Evolutionary conservation across 1,140 invertebrate genomes (phyloP), one percentile per base, ranked within the genome.

Genomic region (Augochlora pura): DNA sequence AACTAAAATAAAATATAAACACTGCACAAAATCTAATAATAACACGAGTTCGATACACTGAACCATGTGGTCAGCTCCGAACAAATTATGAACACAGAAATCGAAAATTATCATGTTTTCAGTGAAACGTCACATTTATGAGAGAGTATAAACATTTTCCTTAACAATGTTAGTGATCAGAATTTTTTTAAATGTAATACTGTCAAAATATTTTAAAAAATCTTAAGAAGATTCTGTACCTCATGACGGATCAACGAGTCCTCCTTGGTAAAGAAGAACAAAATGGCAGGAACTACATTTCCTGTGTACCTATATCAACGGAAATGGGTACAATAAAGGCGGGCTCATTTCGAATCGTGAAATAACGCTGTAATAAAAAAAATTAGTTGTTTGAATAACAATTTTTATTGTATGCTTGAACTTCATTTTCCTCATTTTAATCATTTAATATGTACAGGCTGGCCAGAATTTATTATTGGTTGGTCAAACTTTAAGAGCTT

Each of bases 161-260:
- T 27, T 32, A 8, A 67, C 38, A 9, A 12, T 32, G 0, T n/a
- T n/a, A 32, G 21, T 46, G 23, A 18, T 9, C 23, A 0, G 52
- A 80, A 42, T 74, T n/a, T 8, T 18, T 32, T n/a, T 60, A 1
- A 1, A 25, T 27, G n/a, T 0, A 27, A 66, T 60, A 65, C 62
- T 66, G 8, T 65, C 25, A 32, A 65, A 68, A 75, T 67, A 27
- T 69, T 54, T n/a, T 10, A 66, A 63, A 70, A 84, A 87, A 57
- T 77, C 64, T n/a, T 77, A 1, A 16, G 64, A 39, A 10, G 39
- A 39, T 10, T 32, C 42, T 73, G 46, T 90, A 91, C 90, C 90
- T 91, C 90, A 91, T 91, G 67, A 81, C 71, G 80, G 38, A 70
- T 25, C 46, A 74, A 67, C 23, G 59, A 85, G 82, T 86, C 52